Conservation (phyloP, 2,113 vertebrate species). For the Eolophus roseicapilla region DNA sequence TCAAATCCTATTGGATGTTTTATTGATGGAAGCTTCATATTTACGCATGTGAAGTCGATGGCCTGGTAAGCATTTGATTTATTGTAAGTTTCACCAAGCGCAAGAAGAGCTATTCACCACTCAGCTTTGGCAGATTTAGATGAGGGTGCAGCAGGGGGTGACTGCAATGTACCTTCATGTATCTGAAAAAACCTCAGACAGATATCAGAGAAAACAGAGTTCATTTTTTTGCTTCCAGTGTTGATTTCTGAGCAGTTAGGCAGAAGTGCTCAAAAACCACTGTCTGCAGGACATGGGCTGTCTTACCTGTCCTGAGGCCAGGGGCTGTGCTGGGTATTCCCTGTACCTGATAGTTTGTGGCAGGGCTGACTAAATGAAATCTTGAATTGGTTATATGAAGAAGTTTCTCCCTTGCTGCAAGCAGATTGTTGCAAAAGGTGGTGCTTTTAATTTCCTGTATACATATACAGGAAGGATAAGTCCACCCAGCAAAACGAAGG, state of each 20-base stretch:
- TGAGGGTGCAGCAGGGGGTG: background rate
- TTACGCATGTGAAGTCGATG: background rate
- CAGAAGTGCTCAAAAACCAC: background rate
- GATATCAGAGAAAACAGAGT: background rate
- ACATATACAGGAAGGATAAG: background rate
- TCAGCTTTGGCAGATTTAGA: background rate
- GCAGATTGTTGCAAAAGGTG: background rate
- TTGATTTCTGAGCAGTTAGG: background rate
- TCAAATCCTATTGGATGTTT: background rate
- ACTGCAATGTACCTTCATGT: fast-evolving
- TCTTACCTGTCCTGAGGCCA: background rate
- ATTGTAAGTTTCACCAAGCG: background rate
- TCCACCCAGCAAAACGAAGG: background rate
- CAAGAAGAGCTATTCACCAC: background rate
- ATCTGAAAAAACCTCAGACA: background rate
- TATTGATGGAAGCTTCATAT: background rate
- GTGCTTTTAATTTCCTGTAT: background rate
- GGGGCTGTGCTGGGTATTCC: background rate
- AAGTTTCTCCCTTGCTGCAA: background rate
- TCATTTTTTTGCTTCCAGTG: background rate
- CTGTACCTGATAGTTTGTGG: background rate
- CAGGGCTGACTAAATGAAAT: background rate
- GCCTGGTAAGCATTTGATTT: background rate
- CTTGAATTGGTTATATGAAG: background rate
- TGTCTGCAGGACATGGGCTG: background rate